These are phyloP conservation scores for Myripristis jacobus DNA, from an alignment of 2,797 vertebrate genomes.

Conservation along the genomic window DNA sequence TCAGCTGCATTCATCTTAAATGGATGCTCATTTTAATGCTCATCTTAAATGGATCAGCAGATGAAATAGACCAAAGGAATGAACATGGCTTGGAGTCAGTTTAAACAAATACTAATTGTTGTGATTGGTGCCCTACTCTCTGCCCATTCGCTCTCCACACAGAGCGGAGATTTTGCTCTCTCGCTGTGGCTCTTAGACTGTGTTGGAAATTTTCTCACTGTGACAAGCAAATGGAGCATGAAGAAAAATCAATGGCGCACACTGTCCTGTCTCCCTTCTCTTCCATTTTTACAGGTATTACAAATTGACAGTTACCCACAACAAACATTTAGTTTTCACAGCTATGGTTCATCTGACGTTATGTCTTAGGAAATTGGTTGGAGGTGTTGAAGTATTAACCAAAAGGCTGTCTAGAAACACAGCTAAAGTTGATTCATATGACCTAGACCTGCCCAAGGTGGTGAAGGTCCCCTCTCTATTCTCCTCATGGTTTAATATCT, in stretches of 20 bases:
- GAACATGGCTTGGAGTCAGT: background rate
- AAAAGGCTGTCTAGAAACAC: background rate
- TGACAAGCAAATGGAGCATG: constrained; percentile 41
- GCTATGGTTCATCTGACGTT: constrained; percentile 6
- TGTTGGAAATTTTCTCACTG: constrained; percentile 29
- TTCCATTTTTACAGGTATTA: constrained; percentile 13
- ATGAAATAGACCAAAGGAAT: constrained; percentile 17
- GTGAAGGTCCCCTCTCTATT: background rate
- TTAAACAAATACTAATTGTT: background rate
- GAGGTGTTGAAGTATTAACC: constrained; percentile 2
- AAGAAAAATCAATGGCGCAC: constrained; percentile 28
- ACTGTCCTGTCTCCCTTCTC: background rate
- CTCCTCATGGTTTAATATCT: constrained; percentile 8
- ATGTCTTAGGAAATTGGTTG: background rate
- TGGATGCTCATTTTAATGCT: too few species aligned
- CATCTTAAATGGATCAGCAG: too few species aligned
- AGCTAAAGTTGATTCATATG: background rate
- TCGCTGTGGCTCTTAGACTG: constrained; percentile 4
- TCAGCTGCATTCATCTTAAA: too few species aligned
- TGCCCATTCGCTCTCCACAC: background rate
- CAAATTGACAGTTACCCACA: constrained; percentile 23
- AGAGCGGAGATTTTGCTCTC: constrained; percentile 17
- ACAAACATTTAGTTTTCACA: constrained; percentile 31
- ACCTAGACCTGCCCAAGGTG: background rate
- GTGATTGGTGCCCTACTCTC: background rate